phyloP scores from a whole-genome alignment of 2,113 vertebrate genomes.

The Mohoua ochrocephala region DNA sequence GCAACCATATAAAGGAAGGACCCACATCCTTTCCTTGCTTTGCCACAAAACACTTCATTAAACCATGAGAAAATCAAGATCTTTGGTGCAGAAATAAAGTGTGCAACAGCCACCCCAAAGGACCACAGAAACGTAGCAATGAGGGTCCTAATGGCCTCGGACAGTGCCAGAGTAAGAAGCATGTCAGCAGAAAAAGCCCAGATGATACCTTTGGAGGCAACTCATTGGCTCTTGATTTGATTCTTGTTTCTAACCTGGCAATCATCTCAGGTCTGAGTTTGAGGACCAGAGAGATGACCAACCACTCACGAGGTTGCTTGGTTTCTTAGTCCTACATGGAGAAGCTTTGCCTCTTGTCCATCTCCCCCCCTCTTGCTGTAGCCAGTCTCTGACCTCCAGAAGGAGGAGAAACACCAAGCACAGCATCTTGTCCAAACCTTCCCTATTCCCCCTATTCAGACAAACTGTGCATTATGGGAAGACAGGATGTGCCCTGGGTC shows the following conservation, averaged over 20 bases:
- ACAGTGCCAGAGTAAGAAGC: neutral
- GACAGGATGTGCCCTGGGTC: neutral
- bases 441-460: neutral
- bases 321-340: neutral
- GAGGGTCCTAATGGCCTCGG: neutral
- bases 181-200: neutral
- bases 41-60: neutral
- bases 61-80: neutral
- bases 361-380: neutral
- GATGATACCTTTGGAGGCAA: neutral
- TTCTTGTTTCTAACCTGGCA: neutral
- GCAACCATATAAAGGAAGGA: neutral
- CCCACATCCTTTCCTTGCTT: neutral
- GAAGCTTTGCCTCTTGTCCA: neutral
- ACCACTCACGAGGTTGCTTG: rapidly evolving
- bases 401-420: neutral
- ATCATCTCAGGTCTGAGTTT: neutral
- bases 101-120: neutral
- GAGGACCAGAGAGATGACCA: neutral
- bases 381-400: neutral
- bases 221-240: neutral
- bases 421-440: neutral
- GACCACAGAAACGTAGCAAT: neutral
- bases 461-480: neutral
- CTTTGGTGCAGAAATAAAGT: neutral